Evolutionary conservation across 2,113 vertebrate genomes (phyloP).

Genomic region (Ictalurus punctatus): DNA sequence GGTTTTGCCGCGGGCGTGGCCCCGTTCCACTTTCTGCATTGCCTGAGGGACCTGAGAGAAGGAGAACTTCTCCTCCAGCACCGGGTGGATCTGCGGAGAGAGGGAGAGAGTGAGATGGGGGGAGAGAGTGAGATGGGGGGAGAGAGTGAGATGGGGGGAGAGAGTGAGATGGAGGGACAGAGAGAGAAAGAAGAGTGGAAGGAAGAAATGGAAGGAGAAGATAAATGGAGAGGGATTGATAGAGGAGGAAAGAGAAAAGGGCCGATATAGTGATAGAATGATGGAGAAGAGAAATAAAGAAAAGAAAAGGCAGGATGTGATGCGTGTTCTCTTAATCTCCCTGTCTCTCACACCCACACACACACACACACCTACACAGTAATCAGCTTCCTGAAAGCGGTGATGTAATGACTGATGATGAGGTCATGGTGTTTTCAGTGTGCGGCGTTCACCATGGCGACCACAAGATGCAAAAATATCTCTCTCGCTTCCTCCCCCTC

Average conservation of each 20-base stretch:
- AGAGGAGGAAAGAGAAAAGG: background rate
- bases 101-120: constrained; percentile 43
- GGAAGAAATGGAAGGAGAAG: background rate
- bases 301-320: background rate
- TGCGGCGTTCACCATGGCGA: background rate
- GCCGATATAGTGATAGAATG: background rate
- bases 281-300: background rate
- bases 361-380: background rate
- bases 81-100: constrained; percentile 80
- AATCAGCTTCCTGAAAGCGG: background rate
- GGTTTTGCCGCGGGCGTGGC: constrained; percentile 92
- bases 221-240: background rate
- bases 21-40: constrained; percentile 86
- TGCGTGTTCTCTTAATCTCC: background rate
- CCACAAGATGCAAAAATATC: background rate
- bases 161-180: background rate
- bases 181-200: background rate
- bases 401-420: background rate
- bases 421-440: background rate
- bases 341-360: background rate
- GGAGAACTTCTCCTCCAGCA: constrained; percentile 86
- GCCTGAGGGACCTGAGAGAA: constrained; percentile 89
- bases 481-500: background rate
- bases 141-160: too few species aligned
- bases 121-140: background rate